Percentiles rank a stretch among this genome's conserved stretches.
phyloP scores from a whole-genome alignment of 2,888 invertebrate species.

The Ommatoiulus sabulosus region DNA sequence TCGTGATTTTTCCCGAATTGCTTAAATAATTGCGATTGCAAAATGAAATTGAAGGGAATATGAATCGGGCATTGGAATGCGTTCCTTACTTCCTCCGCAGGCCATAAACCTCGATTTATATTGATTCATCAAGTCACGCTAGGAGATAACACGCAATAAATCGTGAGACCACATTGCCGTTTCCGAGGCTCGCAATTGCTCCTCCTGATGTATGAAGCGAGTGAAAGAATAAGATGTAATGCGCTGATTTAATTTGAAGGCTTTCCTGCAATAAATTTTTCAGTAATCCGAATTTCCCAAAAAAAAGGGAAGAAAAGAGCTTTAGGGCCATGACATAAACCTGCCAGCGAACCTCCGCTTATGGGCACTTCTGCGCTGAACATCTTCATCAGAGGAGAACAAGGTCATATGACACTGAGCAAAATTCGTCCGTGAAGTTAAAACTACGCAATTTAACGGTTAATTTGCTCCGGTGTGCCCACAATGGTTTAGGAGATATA shows the following conservation, averaged over 20 bases:
- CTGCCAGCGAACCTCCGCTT: background rate
- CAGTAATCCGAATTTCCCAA: slow-evolving; percentile 28
- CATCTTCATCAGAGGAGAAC: background rate
- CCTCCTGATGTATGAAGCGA: background rate
- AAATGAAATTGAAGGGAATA: slow-evolving; percentile 34
- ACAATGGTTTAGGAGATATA: no score
- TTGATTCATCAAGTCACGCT: slow-evolving; percentile 34
- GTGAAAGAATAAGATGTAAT: slow-evolving; percentile 34
- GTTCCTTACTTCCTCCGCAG: background rate
- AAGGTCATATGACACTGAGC: background rate
- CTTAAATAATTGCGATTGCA: slow-evolving; percentile 13
- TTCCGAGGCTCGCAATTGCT: slow-evolving; percentile 27
- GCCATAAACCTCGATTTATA: slow-evolving; percentile 7
- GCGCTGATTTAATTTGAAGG: slow-evolving; percentile 28
- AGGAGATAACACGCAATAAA: slow-evolving; percentile 22
- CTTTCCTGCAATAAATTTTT: slow-evolving; percentile 34
- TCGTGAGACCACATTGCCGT: slow-evolving; percentile 4
- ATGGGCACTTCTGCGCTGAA: background rate
- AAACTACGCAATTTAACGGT: background rate
- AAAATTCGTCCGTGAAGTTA: background rate
- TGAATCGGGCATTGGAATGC: slow-evolving; percentile 14
- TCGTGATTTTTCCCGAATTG: background rate
- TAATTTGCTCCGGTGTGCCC: no score
- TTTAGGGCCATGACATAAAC: background rate
- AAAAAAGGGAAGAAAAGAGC: background rate